phyloP scores from a whole-genome alignment of 2,797 vertebrate genomes.

The Astyanax mexicanus region DNA sequence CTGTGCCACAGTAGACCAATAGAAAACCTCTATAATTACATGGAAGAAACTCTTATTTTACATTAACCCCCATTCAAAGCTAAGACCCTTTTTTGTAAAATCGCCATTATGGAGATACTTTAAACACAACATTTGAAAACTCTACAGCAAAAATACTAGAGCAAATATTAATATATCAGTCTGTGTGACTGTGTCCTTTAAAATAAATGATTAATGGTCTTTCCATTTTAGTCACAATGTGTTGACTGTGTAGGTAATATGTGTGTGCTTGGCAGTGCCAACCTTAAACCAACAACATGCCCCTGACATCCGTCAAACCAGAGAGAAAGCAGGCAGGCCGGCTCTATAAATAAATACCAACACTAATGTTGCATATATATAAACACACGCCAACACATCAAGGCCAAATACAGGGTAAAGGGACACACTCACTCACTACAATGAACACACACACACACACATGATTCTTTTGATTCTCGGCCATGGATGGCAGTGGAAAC shows the following conservation, averaged over 20 bases:
- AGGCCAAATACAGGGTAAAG: slow-evolving; percentile 33
- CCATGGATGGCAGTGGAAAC: too few relatives aligned
- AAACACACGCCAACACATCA: slow-evolving; percentile 38
- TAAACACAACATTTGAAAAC: too few relatives aligned
- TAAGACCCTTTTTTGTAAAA: too few relatives aligned
- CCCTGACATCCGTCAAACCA: slow-evolving; percentile 3
- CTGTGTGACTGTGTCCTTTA: neutral
- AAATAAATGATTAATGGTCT: slow-evolving; percentile 6
- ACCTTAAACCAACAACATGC: slow-evolving; percentile 11
- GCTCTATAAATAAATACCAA: slow-evolving; percentile 48
- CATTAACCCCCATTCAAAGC: too few relatives aligned
- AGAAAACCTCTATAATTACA: too few relatives aligned
- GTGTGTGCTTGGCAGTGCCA: neutral
- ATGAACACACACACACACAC: slow-evolving; percentile 20
- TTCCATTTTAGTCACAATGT: slow-evolving; percentile 13
- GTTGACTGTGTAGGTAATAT: neutral
- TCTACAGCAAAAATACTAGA: too few relatives aligned
- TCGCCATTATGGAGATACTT: too few relatives aligned
- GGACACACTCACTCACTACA: slow-evolving; percentile 19
- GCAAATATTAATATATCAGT: slow-evolving; percentile 16
- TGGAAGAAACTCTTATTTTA: too few relatives aligned
- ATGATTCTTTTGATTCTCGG: too few relatives aligned
- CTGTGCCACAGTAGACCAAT: too few relatives aligned
- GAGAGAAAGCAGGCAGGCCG: slow-evolving; percentile 14
- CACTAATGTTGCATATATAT: slow-evolving; percentile 22